Evolutionary conservation across 2,113 vertebrate species (phyloP).

Genomic region (Perca flavescens): DNA sequence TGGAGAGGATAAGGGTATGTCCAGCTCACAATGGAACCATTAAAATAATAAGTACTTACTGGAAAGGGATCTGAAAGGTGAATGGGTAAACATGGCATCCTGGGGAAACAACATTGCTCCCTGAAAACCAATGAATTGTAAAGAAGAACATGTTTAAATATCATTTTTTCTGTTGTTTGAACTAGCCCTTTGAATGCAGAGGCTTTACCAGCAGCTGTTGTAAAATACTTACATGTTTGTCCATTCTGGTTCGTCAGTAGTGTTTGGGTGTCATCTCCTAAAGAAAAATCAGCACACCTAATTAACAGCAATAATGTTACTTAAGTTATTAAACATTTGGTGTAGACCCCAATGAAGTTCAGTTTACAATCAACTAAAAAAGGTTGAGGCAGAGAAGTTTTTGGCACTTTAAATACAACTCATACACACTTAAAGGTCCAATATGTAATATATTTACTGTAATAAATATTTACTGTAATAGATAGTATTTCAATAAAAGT

Average conservation of each 20-base stretch:
- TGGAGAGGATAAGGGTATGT: neutral
- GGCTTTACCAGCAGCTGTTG: too few species aligned
- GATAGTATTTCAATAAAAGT: too few species aligned
- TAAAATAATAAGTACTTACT: conserved; percentile 67
- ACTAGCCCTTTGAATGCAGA: neutral
- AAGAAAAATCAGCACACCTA: neutral
- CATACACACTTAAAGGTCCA: too few species aligned
- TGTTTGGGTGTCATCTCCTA: conserved; percentile 25
- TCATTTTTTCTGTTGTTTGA: neutral
- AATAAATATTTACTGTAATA: too few species aligned
- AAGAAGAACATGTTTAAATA: neutral
- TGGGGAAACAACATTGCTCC: conserved; percentile 57
- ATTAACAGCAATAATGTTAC: too few species aligned
- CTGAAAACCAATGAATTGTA: conserved; percentile 52
- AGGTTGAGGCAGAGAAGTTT: neutral
- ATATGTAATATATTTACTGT: too few species aligned
- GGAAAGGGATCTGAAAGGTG: conserved; percentile 76
- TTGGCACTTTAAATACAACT: too few species aligned
- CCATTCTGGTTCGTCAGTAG: conserved; percentile 40
- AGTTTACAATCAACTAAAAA: neutral
- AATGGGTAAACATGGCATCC: conserved; percentile 82
- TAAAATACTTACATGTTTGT: conserved; percentile 62
- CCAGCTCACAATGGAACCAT: neutral
- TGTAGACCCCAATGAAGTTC: neutral
- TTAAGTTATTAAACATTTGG: neutral